Evolutionary conservation across 2,797 vertebrate genomes (phyloP).

Genomic region (Garrulus glandarius): DNA sequence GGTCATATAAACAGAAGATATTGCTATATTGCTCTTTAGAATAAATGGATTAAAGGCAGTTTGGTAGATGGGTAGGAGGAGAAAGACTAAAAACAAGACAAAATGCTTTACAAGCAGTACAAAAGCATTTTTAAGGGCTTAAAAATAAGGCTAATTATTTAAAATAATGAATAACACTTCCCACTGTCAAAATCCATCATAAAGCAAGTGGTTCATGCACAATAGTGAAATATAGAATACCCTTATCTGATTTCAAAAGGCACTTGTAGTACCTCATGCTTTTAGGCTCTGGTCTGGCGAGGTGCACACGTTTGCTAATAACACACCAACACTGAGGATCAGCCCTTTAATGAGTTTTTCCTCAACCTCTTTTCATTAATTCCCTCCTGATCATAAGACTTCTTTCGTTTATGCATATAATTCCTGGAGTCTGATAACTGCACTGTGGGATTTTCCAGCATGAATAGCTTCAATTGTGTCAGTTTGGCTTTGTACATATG

Average conservation of each 20-base stretch:
- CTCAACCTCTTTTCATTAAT: neutral
- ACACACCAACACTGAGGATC: neutral
- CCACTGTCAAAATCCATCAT: neutral
- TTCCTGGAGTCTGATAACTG: neutral
- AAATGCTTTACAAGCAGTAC: neutral
- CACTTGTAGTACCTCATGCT: neutral
- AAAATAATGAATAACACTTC: conserved; percentile 23
- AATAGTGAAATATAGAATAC: neutral
- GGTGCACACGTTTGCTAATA: neutral
- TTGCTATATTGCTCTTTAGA: neutral
- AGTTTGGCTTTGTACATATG: neutral
- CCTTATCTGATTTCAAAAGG: neutral
- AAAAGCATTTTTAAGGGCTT: neutral
- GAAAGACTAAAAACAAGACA: neutral
- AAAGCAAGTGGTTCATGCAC: neutral
- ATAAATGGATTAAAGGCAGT: neutral
- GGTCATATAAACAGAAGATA: neutral
- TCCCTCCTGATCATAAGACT: neutral
- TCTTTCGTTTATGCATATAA: conserved; percentile 26
- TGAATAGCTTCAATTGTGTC: conserved; percentile 34
- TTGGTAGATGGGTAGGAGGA: neutral
- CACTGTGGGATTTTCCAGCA: neutral
- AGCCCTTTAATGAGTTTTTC: neutral
- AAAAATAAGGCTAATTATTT: conserved; percentile 31
- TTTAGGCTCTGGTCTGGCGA: neutral